Evolutionary conservation across 2,113 vertebrate species (phyloP), one percentile per base, ranked within the genome.

Genomic region (Chroicocephalus ridibundus): DNA sequence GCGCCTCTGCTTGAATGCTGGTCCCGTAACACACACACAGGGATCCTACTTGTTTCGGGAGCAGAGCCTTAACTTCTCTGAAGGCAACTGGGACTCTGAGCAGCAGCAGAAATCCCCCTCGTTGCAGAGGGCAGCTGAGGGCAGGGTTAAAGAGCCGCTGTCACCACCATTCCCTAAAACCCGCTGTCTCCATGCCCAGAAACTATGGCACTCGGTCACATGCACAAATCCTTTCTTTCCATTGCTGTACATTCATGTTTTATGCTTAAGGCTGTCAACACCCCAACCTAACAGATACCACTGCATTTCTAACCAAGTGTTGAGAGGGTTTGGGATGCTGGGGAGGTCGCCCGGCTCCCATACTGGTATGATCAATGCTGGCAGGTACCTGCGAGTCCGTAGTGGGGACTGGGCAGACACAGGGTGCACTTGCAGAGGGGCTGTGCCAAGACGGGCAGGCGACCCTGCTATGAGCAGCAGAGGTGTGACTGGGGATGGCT

Each of bases 361-460:
- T 10, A 3, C 6, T 9, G 9, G 18, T 10, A 17, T 14, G 29
- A 55, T 11, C 20, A 51, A 17, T 15, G 29, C 38, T 14, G 15
- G 80, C 18, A 71, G 52, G 49, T 42, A 24, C 52, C 47, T 31
- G 54, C 0, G 5, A 46, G 49, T 51, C 40, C 55, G 15, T 13
- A 19, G 29, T 1, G 9, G 10, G 7, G 14, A 42, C 26, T 9
- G 20, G 32, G 34, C 25, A 49, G 27, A 13, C 26, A 36, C 8
- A 1, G 5, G 2, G 16, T 21, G 61, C 3, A 1, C 14, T 27
- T 27, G 25, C n/a, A 40, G 29, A 64, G 32, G 15, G 31, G 46
- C 65, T 79, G 61, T n/a, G 57, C 42, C 7, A 1, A n/a, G 40
- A 20, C 1, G 0, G 60, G 36, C 1, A 2, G 24, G 42, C 0